These are phyloP conservation scores for Plecturocebus donacophilus DNA, from an alignment of 2,113 vertebrate species.

Conservation along the genomic window DNA sequence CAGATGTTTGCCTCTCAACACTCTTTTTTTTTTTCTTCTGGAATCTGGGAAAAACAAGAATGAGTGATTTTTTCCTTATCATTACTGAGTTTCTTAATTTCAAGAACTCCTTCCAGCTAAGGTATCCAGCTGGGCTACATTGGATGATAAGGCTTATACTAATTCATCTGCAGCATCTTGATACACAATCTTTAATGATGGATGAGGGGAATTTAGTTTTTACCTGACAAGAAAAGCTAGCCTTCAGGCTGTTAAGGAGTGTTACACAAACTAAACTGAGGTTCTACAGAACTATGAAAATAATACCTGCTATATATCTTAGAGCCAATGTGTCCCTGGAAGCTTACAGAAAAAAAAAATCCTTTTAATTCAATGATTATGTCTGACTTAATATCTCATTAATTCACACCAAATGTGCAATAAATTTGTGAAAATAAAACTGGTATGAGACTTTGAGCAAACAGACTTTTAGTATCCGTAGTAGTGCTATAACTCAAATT, in stretches of 20 bases:
- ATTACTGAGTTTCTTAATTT: slow-evolving; percentile 81
- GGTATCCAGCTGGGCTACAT: slow-evolving; percentile 60
- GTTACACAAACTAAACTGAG: neutral
- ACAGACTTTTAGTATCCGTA: neutral
- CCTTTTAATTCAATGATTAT: neutral
- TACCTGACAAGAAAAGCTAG: neutral
- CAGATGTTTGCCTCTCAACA: neutral
- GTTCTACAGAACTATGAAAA: neutral
- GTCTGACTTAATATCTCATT: neutral
- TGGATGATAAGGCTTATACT: slow-evolving; percentile 76
- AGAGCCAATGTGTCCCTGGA: neutral
- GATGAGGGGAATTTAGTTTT: slow-evolving; percentile 75
- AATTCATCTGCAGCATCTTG: slow-evolving; percentile 78
- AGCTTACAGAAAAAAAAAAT: neutral
- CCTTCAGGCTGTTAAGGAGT: slow-evolving; percentile 64
- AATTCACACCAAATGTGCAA: neutral
- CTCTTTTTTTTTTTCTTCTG: neutral
- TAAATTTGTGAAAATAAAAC: slow-evolving; percentile 26
- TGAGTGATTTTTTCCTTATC: slow-evolving; percentile 65
- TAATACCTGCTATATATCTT: neutral
- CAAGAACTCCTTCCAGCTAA: slow-evolving; percentile 73
- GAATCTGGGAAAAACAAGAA: slow-evolving; percentile 6
- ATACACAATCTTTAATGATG: slow-evolving; percentile 76
- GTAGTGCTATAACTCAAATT: neutral
- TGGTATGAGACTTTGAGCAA: neutral